These are phyloP conservation scores for Eolophus roseicapilla DNA, from an alignment of 2,113 vertebrate species.

Conservation along the genomic window DNA sequence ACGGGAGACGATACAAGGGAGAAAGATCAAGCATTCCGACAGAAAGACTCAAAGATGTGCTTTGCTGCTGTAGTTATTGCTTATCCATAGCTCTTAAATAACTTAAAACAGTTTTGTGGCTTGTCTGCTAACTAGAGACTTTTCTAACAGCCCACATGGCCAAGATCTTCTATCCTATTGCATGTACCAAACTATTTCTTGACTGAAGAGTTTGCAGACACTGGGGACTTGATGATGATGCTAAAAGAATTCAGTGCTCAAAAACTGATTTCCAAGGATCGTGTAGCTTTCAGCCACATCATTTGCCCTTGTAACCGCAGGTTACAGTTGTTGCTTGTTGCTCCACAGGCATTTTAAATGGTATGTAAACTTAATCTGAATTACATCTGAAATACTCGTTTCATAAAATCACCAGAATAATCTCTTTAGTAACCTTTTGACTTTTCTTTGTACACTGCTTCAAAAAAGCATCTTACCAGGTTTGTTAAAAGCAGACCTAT, in stretches of 20 bases:
- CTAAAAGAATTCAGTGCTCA: background rate
- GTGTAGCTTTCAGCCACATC: background rate
- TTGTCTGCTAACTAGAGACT: background rate
- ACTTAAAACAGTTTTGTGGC: background rate
- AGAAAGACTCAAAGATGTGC: background rate
- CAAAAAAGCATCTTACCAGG: background rate
- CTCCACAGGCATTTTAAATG: background rate
- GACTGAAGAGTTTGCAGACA: background rate
- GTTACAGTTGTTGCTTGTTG: background rate
- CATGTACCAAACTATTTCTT: background rate
- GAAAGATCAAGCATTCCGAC: background rate
- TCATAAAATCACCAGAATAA: background rate
- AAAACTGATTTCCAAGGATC: background rate
- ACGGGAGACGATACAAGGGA: background rate
- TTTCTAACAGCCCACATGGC: background rate
- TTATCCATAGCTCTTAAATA: background rate
- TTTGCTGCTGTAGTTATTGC: background rate
- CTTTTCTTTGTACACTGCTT: background rate
- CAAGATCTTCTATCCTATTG: background rate
- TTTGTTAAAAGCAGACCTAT: background rate
- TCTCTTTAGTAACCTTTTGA: background rate
- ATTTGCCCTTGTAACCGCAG: background rate
- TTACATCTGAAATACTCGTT: background rate
- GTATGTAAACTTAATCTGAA: background rate
- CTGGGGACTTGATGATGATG: background rate